Evolutionary conservation across 2,113 vertebrate species (phyloP), one percentile per base, ranked within the genome.

Genomic region (Misgurnus mizolepis): DNA sequence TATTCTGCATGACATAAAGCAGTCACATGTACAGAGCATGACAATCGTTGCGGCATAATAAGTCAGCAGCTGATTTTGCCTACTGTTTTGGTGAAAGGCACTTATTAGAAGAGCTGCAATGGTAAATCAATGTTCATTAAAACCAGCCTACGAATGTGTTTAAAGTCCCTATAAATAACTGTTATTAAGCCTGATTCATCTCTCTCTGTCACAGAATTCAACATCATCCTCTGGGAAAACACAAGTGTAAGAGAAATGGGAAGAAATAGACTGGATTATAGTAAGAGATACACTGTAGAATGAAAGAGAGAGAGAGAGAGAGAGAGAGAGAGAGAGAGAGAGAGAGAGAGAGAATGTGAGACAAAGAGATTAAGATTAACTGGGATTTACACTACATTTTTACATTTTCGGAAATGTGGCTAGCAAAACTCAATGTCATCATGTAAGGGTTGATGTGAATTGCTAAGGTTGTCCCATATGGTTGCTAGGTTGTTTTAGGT

Each of bases 101-200:
- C 66, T 58, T n/a, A 49, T 67, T 67, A 58, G 61, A 40, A 15
- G 53, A 22, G 18, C 18, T 40, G 66, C 61, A 84, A 78, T 56
- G 66, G 55, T 47, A 47, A 47, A 14, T n/a, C 55, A 11, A 18
- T 60, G 58, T 72, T 69, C n/a, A 67, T 80, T 78, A 72, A 66
- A 67, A 65, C 60, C 79, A 75, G 81, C 81, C 70, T 69, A 73
- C 67, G n/a, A 74, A 56, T 68, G 53, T 56, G 66, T 78, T 85
- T 55, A 61, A 69, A 79, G 72, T 39, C 45, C 79, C 67, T 11
- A 69, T 78, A 75, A 82, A 84, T 53, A 67, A 67, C 64, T 61
- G 82, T 68, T 82, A 71, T 85, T 64, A 74, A 22, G 34, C 72
- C 70, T 53, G 8, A 47, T 75, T 76, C 49, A 62, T 68, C 79